Percentiles rank a stretch among this genome's conserved stretches.
These are phyloP conservation scores for Trichoplusia ni DNA, from an alignment of 1,140 invertebrate species.

Conservation along the genomic window DNA sequence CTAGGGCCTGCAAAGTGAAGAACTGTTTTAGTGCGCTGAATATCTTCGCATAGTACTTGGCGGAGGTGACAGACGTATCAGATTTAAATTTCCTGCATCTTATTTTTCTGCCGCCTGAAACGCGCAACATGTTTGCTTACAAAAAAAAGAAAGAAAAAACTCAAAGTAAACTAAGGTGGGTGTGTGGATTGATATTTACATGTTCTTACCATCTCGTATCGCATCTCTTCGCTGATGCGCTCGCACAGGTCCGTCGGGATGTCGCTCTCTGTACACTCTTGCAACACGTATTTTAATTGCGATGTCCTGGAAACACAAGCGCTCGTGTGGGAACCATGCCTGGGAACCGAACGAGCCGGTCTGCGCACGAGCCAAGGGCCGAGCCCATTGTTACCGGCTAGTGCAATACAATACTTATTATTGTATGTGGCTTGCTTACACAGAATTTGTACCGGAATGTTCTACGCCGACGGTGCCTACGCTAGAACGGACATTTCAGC, in stretches of 20 bases:
- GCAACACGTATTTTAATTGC: conserved; percentile 74
- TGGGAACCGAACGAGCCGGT: too few relatives aligned
- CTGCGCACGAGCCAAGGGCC: too few relatives aligned
- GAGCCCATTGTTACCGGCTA: too few relatives aligned
- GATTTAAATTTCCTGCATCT: conserved; percentile 73
- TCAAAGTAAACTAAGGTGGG: conserved; percentile 36
- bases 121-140: conserved; percentile 44
- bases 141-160: conserved; percentile 48
- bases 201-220: conserved; percentile 92
- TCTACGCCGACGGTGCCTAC: too few relatives aligned
- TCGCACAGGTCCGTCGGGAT: conserved; percentile 95
- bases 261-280: conserved; percentile 93
- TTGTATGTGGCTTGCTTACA: too few relatives aligned
- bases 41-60: conserved; percentile 74
- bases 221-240: conserved; percentile 95
- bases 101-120: conserved; percentile 79
- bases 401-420: neutral
- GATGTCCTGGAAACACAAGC: conserved; percentile 63
- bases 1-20: conserved; percentile 74
- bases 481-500: too few relatives aligned
- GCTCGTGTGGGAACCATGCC: neutral
- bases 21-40: conserved; percentile 76
- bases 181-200: conserved; percentile 71
- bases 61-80: conserved; percentile 69
- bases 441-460: too few relatives aligned